These are phyloP conservation scores for Nezara viridula DNA, from an alignment of 2,888 invertebrate genomes.

Conservation along the genomic window DNA sequence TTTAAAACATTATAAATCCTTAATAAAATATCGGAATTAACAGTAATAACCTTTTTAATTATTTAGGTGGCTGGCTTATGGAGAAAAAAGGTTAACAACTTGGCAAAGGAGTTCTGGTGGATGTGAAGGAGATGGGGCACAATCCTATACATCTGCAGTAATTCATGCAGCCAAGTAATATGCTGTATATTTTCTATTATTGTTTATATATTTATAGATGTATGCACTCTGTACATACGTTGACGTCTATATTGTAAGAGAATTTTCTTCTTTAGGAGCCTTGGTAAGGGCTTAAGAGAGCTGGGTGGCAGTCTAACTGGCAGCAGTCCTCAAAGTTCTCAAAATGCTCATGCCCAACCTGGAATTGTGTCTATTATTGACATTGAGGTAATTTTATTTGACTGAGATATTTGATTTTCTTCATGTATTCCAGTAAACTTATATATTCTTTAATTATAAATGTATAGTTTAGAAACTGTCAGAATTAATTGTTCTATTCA, in stretches of 20 bases:
- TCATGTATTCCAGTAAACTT: background rate
- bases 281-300: slow-evolving; percentile 90
- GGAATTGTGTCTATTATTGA: slow-evolving; percentile 92
- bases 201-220: too few species aligned
- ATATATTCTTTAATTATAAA: too few species aligned
- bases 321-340: slow-evolving; percentile 66
- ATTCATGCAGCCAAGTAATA: slow-evolving; percentile 88
- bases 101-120: slow-evolving; percentile 86
- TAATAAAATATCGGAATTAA: background rate
- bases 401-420: background rate
- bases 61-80: slow-evolving; percentile 74
- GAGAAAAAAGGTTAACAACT: slow-evolving; percentile 86
- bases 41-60: background rate
- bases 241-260: background rate
- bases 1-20: background rate
- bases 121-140: slow-evolving; percentile 84
- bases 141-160: slow-evolving; percentile 92
- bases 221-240: background rate
- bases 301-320: slow-evolving; percentile 92
- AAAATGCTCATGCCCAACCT: slow-evolving; percentile 77
- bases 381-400: slow-evolving; percentile 65
- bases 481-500: too few species aligned
- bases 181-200: slow-evolving; percentile 68
- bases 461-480: too few species aligned
- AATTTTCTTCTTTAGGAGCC: slow-evolving; percentile 68